These are phyloP conservation scores for Blera fallax DNA, from an alignment of 2,888 invertebrate genomes.

Conservation along the genomic window DNA sequence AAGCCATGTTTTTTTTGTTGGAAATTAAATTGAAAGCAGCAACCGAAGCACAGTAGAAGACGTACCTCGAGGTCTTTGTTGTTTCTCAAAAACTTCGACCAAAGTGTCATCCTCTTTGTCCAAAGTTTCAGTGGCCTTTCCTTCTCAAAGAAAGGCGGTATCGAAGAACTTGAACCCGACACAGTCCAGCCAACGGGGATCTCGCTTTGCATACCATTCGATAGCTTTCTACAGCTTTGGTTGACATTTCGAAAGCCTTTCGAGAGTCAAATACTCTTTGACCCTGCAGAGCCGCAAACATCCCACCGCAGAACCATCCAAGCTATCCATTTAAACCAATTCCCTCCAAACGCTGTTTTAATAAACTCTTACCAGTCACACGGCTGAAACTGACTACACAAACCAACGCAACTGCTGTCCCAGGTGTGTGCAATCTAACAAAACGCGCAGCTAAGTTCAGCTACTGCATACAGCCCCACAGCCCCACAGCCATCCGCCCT, in stretches of 20 bases:
- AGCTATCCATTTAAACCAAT: neutral
- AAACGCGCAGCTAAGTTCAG: slow-evolving; percentile 44
- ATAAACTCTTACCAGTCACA: slow-evolving; percentile 10
- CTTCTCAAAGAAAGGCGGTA: too few species aligned
- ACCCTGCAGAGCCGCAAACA: neutral
- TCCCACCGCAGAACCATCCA: neutral
- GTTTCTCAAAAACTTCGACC: too few species aligned
- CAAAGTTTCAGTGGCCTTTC: too few species aligned
- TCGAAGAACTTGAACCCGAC: too few species aligned
- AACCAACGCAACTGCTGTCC: neutral
- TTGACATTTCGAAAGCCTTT: neutral
- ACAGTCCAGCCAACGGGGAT: too few species aligned
- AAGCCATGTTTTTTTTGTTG: too few species aligned
- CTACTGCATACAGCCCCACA: slow-evolving; percentile 10
- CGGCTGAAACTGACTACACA: slow-evolving; percentile 1
- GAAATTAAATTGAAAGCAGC: too few species aligned
- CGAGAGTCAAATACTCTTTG: too few species aligned
- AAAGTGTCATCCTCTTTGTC: too few species aligned
- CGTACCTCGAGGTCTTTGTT: too few species aligned
- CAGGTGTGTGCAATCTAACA: neutral
- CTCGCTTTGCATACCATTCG: too few species aligned
- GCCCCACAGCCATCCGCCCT: neutral
- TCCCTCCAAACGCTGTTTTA: neutral
- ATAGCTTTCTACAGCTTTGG: neutral
- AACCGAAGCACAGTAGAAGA: too few species aligned